Conservation (phyloP, 2,797 vertebrate genomes). For the Macrochelys suwanniensis region DNA sequence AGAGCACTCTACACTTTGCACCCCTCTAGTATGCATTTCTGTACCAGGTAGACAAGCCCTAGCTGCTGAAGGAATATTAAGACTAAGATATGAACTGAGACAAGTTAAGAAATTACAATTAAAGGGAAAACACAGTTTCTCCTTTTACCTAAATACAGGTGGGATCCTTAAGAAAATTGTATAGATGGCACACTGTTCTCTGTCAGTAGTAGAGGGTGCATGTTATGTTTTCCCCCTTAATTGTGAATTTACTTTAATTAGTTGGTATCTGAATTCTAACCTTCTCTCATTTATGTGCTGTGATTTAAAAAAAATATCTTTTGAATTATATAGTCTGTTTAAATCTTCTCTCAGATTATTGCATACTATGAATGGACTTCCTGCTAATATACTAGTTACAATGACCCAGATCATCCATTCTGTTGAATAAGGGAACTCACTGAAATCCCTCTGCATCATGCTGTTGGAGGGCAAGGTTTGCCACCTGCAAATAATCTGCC, state of each 20-base stretch:
- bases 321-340: neutral
- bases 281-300: neutral
- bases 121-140: neutral
- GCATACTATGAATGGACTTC: neutral
- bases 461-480: neutral
- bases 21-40: neutral
- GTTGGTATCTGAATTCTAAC: rapidly evolving
- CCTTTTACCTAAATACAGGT: neutral
- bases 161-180: neutral
- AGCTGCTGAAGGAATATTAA: neutral
- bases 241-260: neutral
- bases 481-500: too few species aligned
- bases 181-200: neutral
- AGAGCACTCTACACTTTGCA: neutral
- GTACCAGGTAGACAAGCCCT: neutral
- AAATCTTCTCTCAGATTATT: neutral
- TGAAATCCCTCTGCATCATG: neutral
- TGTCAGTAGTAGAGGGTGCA: neutral
- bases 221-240: neutral
- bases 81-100: neutral
- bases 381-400: neutral
- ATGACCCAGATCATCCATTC: neutral
- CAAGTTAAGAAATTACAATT: neutral
- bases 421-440: neutral
- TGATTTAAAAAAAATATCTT: neutral